phyloP scores from a whole-genome alignment of 2,797 vertebrate genomes.

The Euphonia xanthogaster region DNA sequence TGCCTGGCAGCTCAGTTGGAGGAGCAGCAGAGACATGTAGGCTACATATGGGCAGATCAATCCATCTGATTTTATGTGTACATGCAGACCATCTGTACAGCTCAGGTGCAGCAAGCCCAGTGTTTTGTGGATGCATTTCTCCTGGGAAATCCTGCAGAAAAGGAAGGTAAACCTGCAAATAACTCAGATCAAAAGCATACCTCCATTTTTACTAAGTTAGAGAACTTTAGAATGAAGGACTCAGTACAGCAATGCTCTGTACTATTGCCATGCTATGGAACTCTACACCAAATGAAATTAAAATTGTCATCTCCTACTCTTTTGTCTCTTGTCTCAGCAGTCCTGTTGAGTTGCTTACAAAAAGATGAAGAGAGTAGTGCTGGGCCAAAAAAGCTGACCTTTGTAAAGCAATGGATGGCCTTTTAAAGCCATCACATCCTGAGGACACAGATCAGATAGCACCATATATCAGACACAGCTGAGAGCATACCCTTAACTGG shows the following conservation, averaged over 20 bases:
- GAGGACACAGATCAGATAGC: neutral
- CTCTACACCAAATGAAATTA: neutral
- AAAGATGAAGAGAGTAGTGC: neutral
- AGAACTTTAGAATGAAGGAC: neutral
- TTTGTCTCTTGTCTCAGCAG: neutral
- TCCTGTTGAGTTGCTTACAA: neutral
- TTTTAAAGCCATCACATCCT: neutral
- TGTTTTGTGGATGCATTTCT: neutral
- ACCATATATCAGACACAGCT: neutral
- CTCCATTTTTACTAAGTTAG: neutral
- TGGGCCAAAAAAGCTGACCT: neutral
- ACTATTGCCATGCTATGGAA: neutral
- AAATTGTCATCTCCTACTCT: neutral
- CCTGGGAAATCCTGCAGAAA: neutral
- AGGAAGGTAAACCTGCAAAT: neutral
- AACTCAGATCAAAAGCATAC: conserved; percentile 6
- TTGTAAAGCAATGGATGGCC: neutral
- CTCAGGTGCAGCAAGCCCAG: conserved; percentile 12
- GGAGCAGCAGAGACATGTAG: neutral
- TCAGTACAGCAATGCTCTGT: neutral
- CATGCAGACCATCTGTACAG: conserved; percentile 22
- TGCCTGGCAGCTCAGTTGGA: conserved; percentile 16
- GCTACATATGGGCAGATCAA: conserved; percentile 21
- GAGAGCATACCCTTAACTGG: neutral
- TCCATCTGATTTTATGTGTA: conserved; percentile 3